Conservation (phyloP, 2,797 vertebrate species). For the Argyrosomus regius region DNA sequence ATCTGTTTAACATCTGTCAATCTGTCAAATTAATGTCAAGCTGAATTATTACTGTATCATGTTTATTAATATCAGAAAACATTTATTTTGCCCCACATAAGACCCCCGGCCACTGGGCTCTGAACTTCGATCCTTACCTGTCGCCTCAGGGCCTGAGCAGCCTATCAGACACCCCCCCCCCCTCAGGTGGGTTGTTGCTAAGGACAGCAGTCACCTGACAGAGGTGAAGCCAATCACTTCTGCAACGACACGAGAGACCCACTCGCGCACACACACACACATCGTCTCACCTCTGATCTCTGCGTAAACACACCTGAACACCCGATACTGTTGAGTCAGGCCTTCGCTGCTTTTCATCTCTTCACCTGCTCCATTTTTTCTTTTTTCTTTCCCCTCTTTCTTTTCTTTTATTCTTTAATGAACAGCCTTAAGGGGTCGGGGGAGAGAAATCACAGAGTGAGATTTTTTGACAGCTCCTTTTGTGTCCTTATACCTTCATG, state of each 20-base stretch:
- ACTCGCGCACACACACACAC: constrained; percentile 38
- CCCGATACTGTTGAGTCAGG: constrained; percentile 80
- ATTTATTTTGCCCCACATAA: constrained; percentile 25
- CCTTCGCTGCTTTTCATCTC: constrained; percentile 74
- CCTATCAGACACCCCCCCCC: constrained; percentile 48
- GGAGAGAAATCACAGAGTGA: constrained; percentile 51
- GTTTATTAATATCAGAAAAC: background rate
- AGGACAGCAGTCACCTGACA: constrained; percentile 71
- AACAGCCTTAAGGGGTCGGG: constrained; percentile 58
- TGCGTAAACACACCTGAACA: constrained; percentile 73
- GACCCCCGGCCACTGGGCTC: constrained; percentile 24
- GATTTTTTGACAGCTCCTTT: constrained; percentile 61
- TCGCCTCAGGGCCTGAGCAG: constrained; percentile 59
- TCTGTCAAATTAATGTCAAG: no score
- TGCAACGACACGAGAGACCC: constrained; percentile 31
- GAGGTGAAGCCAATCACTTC: constrained; percentile 61
- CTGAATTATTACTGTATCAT: no score
- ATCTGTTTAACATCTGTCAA: background rate
- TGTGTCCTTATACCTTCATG: constrained; percentile 62
- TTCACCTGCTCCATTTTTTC: constrained; percentile 58
- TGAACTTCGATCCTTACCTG: constrained; percentile 69
- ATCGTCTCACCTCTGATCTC: constrained; percentile 73
- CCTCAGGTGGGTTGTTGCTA: constrained; percentile 46
- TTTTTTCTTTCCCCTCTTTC: constrained; percentile 37
- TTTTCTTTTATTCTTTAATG: constrained; percentile 48